phyloP scores from a whole-genome alignment of 2,888 invertebrate genomes.

The Caenorhabditis afra region DNA sequence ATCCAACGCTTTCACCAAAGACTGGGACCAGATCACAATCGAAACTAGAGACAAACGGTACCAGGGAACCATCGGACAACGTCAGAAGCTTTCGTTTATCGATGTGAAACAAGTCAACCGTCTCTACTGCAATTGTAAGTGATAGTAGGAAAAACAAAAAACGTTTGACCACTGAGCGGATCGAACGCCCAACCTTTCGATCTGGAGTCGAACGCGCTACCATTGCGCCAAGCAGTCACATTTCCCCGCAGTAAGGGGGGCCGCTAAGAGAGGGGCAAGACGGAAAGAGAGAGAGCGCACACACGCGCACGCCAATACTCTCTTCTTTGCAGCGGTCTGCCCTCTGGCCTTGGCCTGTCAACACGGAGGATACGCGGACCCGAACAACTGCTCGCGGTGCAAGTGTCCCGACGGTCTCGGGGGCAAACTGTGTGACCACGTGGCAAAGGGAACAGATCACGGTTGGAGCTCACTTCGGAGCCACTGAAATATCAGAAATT shows the following conservation, averaged over 20 bases:
- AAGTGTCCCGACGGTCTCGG: slow-evolving; percentile 73
- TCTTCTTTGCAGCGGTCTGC: slow-evolving; percentile 68
- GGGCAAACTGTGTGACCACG: slow-evolving; percentile 56
- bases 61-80: slow-evolving; percentile 76
- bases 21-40: slow-evolving; percentile 76
- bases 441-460: slow-evolving; percentile 57
- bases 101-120: slow-evolving; percentile 78
- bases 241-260: background rate
- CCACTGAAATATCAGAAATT: slow-evolving; percentile 10
- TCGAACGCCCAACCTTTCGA: slow-evolving; percentile 75
- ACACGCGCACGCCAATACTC: background rate
- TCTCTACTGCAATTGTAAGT: slow-evolving; percentile 74
- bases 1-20: slow-evolving; percentile 75
- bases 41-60: slow-evolving; percentile 70
- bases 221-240: slow-evolving; percentile 72
- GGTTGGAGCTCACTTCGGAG: slow-evolving; percentile 11
- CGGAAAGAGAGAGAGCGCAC: background rate
- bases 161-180: slow-evolving; percentile 72
- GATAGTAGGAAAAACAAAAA: slow-evolving; percentile 20
- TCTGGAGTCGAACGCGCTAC: slow-evolving; percentile 76
- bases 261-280: background rate
- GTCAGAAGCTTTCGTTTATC: slow-evolving; percentile 74
- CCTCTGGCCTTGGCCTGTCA: slow-evolving; percentile 57
- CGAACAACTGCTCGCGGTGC: slow-evolving; percentile 74
- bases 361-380: slow-evolving; percentile 77